phyloP scores from a whole-genome alignment of 2,888 invertebrate species.

The Sphaerophoria rueppellii region DNA sequence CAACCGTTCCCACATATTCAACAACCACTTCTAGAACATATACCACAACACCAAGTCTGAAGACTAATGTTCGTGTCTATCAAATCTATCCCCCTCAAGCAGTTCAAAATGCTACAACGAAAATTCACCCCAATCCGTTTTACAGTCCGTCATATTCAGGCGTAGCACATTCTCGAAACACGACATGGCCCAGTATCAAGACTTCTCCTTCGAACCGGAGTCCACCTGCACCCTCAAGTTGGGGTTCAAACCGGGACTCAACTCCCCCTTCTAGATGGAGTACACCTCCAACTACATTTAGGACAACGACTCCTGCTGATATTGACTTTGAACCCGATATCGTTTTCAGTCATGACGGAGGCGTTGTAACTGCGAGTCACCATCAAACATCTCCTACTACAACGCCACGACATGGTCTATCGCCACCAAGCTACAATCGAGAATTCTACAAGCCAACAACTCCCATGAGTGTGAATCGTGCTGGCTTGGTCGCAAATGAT shows the following conservation, averaged over 20 bases:
- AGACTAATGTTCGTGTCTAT: constrained; percentile 73
- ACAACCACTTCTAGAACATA: constrained; percentile 31
- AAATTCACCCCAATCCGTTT: constrained; percentile 75
- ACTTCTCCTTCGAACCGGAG: constrained; percentile 30
- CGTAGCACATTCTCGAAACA: constrained; percentile 78
- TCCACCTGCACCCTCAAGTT: constrained; percentile 14
- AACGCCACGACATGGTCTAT: constrained; percentile 39
- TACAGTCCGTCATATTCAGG: constrained; percentile 80
- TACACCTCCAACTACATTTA: constrained; percentile 13
- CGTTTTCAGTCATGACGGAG: constrained; percentile 66
- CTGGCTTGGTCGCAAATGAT: constrained; percentile 41
- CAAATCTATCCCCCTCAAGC: constrained; percentile 77
- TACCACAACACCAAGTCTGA: constrained; percentile 37
- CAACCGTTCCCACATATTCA: neutral
- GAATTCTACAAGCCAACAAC: constrained; percentile 75
- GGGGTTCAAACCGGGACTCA: too few species aligned
- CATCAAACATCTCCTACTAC: constrained; percentile 17
- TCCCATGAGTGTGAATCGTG: constrained; percentile 21
- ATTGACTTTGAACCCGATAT: constrained; percentile 54
- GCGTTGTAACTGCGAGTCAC: constrained; percentile 28
- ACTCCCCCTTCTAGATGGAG: neutral
- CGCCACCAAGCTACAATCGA: constrained; percentile 75
- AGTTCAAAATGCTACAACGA: constrained; percentile 74
- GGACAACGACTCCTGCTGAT: neutral
- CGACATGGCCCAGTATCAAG: constrained; percentile 74